Evolutionary conservation across 2,888 invertebrate species (phyloP).

Genomic region (Cryptophagus acutangulus): DNA sequence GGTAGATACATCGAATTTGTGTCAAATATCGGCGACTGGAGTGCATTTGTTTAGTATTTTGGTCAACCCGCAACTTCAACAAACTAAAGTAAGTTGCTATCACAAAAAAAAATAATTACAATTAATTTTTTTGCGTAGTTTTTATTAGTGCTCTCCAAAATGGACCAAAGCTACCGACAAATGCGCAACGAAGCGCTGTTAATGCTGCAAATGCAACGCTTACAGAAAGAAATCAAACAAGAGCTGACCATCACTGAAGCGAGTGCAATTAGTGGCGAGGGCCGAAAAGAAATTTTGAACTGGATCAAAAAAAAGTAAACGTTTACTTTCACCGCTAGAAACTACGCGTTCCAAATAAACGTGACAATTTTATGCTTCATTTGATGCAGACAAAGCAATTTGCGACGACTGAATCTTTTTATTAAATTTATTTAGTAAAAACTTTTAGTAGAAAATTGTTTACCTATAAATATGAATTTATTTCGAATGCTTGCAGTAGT

Average conservation of each 20-base stretch:
- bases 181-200: constrained; percentile 81
- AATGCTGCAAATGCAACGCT: constrained; percentile 70
- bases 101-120: neutral
- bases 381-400: no score
- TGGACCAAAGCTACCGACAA: constrained; percentile 81
- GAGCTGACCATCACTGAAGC: constrained; percentile 67
- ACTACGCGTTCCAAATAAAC: no score
- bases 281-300: constrained; percentile 61
- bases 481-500: no score
- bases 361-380: constrained; percentile 6
- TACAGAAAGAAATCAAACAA: constrained; percentile 65
- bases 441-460: no score
- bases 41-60: constrained; percentile 73
- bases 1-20: constrained; percentile 78
- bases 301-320: constrained; percentile 48
- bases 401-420: no score
- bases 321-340: constrained; percentile 4
- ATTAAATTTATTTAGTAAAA: no score
- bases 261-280: constrained; percentile 67
- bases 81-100: constrained; percentile 54
- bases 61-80: constrained; percentile 64
- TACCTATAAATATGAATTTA: no score
- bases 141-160: constrained; percentile 71
- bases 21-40: constrained; percentile 80
- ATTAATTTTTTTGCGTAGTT: constrained; percentile 48